Percentiles rank a stretch among this genome's conserved stretches.
Conservation (phyloP, 2,888 invertebrate genomes). For the Drosophila mettleri region DNA sequence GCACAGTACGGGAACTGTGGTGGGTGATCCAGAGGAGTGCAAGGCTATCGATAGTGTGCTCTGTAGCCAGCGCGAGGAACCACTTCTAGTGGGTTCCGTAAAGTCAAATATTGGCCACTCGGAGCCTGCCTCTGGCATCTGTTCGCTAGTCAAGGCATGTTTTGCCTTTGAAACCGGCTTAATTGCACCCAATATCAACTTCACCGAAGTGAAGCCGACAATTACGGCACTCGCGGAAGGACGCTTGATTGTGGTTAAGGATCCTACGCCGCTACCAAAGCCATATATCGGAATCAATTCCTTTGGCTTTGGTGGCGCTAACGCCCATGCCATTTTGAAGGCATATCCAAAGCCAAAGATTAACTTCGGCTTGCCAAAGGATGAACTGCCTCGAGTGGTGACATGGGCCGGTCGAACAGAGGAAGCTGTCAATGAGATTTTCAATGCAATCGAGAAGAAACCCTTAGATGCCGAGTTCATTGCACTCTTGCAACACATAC, state of each 20-base stretch:
- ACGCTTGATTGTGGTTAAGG: constrained; percentile 90
- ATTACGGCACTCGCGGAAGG: constrained; percentile 88
- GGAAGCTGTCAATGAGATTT: constrained; percentile 88
- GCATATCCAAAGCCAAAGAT: constrained; percentile 75
- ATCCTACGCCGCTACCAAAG: constrained; percentile 89
- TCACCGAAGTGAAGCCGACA: constrained; percentile 87
- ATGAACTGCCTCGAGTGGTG: constrained; percentile 90
- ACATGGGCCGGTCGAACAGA: constrained; percentile 92
- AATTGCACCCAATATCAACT: constrained; percentile 95
- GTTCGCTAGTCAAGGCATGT: constrained; percentile 92
- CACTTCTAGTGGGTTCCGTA: constrained; percentile 94
- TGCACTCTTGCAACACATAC: constrained; percentile 87
- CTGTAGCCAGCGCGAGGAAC: constrained; percentile 90
- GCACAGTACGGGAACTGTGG: constrained; percentile 92
- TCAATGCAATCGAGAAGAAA: constrained; percentile 88
- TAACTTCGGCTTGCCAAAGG: constrained; percentile 87
- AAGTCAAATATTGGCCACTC: constrained; percentile 98
- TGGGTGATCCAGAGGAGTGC: constrained; percentile 97
- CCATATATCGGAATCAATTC: constrained; percentile 94
- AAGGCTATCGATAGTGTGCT: constrained; percentile 92
- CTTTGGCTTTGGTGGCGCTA: constrained; percentile 97
- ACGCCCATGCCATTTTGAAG: constrained; percentile 86
- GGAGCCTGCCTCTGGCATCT: constrained; percentile 94
- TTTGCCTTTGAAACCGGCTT: constrained; percentile 92
- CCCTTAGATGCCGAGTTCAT: constrained; percentile 88